These are phyloP conservation scores for Lepidonotus clava DNA, from an alignment of 2,888 invertebrate species.

Conservation along the genomic window DNA sequence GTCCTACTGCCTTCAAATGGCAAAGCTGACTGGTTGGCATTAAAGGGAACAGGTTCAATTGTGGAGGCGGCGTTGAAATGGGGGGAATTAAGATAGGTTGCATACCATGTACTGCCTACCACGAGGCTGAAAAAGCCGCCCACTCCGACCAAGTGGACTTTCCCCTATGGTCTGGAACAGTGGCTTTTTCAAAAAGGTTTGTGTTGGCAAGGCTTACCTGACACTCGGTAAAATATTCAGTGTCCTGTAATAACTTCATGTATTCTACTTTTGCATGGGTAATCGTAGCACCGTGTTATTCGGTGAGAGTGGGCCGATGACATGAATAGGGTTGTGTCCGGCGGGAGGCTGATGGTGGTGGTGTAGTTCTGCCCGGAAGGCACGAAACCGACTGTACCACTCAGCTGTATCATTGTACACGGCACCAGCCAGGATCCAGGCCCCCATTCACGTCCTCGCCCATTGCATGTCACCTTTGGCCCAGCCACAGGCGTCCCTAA, in stretches of 20 bases:
- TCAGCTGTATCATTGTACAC: conserved; percentile 23
- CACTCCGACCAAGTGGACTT: no score
- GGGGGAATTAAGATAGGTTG: no score
- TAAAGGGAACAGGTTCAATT: no score
- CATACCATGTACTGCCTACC: no score
- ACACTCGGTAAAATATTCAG: background rate
- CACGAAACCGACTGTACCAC: background rate
- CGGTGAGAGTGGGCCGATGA: background rate
- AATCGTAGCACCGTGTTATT: background rate
- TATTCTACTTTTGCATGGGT: background rate
- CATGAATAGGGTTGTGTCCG: background rate
- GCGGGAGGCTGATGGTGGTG: background rate
- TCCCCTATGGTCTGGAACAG: no score
- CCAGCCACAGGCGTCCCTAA: background rate
- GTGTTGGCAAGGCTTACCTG: background rate
- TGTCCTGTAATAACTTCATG: background rate
- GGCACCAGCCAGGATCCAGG: background rate
- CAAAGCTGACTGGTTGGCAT: no score
- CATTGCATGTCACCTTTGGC: background rate
- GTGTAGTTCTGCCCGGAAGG: background rate
- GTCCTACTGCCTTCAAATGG: no score
- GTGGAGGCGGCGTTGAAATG: no score
- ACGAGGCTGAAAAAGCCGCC: no score
- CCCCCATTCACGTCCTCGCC: background rate
- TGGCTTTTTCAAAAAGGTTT: background rate